Evolutionary conservation across 2,888 invertebrate species (phyloP).

Genomic region (Chymomyza caudatula): DNA sequence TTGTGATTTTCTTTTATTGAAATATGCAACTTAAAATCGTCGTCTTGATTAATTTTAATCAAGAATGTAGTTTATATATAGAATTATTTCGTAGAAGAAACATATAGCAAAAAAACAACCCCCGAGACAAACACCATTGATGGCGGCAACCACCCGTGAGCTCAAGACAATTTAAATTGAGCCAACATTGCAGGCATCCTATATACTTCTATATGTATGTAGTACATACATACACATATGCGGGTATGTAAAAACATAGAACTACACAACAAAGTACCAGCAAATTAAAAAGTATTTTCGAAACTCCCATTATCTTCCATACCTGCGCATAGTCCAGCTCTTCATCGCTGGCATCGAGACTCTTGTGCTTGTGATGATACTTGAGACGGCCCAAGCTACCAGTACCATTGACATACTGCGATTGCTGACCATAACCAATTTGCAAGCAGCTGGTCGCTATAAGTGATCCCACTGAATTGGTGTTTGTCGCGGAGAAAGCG

Average conservation of each 20-base stretch:
- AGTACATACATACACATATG: background rate
- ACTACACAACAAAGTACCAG: background rate
- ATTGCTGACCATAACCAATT: slow-evolving; percentile 18
- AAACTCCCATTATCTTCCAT: slow-evolving; percentile 48
- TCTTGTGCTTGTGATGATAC: slow-evolving; percentile 70
- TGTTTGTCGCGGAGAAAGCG: slow-evolving; percentile 59
- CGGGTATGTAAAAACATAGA: background rate
- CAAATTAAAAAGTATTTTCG: background rate
- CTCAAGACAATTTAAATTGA: slow-evolving; percentile 66
- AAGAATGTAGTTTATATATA: no score
- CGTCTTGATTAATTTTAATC: no score
- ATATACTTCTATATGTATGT: slow-evolving; percentile 55
- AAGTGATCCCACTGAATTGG: slow-evolving; percentile 60
- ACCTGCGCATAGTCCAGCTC: slow-evolving; percentile 80
- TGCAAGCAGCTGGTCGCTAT: slow-evolving; percentile 57
- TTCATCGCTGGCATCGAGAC: slow-evolving; percentile 79
- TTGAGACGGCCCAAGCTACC: slow-evolving; percentile 76
- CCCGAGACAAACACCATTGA: no score
- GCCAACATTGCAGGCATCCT: slow-evolving; percentile 57
- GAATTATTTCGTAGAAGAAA: no score
- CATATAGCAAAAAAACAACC: no score
- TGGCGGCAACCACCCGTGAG: slow-evolving; percentile 32
- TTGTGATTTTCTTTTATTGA: no score
- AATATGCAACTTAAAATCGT: no score
- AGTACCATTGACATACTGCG: slow-evolving; percentile 75